These are phyloP conservation scores for Diploscapter pachys DNA, from an alignment of 1,140 invertebrate species.

Conservation along the genomic window DNA sequence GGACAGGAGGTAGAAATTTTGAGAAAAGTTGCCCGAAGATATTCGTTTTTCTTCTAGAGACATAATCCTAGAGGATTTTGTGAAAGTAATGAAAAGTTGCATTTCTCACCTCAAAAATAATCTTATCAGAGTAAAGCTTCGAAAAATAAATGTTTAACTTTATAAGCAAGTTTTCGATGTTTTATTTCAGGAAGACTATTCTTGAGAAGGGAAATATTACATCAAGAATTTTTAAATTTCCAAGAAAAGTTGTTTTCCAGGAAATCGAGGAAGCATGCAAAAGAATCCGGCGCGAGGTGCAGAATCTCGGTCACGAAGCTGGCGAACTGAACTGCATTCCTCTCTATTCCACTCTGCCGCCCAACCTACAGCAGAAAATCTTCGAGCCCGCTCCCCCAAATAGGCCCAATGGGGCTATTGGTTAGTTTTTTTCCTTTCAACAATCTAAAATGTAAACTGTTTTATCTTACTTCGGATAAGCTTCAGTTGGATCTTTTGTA, in stretches of 20 bases:
- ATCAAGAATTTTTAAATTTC: background rate
- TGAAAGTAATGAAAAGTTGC: too few species aligned
- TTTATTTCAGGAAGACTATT: too few species aligned
- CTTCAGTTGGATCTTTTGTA: too few species aligned
- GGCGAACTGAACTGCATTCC: conserved; percentile 98
- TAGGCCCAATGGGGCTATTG: conserved; percentile 87
- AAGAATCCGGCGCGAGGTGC: conserved; percentile 89
- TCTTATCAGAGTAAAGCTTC: too few species aligned
- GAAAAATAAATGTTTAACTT: too few species aligned
- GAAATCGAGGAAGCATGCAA: conserved; percentile 99
- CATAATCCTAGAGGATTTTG: too few species aligned
- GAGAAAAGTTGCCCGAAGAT: background rate
- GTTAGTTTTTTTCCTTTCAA: conserved; percentile 69
- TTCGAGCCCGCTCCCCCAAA: conserved; percentile 87
- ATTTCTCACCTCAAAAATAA: too few species aligned
- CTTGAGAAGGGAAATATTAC: too few species aligned
- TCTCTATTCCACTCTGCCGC: conserved; percentile 93
- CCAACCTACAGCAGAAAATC: conserved; percentile 92
- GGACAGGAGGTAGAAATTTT: conserved; percentile 68
- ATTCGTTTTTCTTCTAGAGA: conserved; percentile 8
- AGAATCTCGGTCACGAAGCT: conserved; percentile 90
- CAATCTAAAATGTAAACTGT: too few species aligned
- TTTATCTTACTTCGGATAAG: too few species aligned
- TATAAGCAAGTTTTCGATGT: too few species aligned
- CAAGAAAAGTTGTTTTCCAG: conserved; percentile 59